Percentiles rank a stretch among this genome's conserved stretches.
Conservation (phyloP, 2,113 vertebrate genomes). For the Rhinoptilus africanus region DNA sequence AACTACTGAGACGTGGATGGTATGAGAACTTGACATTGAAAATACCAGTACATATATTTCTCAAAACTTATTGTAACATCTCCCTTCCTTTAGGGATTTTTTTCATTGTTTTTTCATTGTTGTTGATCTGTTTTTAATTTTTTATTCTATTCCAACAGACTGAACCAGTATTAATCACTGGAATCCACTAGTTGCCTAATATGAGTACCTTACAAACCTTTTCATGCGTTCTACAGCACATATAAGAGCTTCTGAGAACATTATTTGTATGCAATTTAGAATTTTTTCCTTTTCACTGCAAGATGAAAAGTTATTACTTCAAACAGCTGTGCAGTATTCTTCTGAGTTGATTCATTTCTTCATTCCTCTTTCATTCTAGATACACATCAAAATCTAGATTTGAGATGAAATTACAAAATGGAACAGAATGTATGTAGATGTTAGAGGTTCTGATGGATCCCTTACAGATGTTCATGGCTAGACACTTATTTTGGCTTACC, state of each 20-base stretch:
- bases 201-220: neutral
- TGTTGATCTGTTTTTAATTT: neutral
- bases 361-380: neutral
- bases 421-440: neutral
- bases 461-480: neutral
- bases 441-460: neutral
- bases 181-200: neutral
- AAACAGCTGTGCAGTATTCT: neutral
- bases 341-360: neutral
- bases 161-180: neutral
- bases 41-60: neutral
- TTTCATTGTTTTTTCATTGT: neutral
- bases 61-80: neutral
- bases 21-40: neutral
- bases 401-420: neutral
- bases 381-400: neutral
- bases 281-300: neutral
- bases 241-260: neutral
- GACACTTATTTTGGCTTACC: neutral
- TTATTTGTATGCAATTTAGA: neutral
- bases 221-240: neutral
- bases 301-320: neutral
- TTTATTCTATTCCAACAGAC: neutral
- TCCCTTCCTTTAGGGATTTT: neutral
- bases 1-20: accelerated